These are phyloP conservation scores for Steinernema khuongi DNA, from an alignment of 1,140 invertebrate genomes.

Conservation along the genomic window DNA sequence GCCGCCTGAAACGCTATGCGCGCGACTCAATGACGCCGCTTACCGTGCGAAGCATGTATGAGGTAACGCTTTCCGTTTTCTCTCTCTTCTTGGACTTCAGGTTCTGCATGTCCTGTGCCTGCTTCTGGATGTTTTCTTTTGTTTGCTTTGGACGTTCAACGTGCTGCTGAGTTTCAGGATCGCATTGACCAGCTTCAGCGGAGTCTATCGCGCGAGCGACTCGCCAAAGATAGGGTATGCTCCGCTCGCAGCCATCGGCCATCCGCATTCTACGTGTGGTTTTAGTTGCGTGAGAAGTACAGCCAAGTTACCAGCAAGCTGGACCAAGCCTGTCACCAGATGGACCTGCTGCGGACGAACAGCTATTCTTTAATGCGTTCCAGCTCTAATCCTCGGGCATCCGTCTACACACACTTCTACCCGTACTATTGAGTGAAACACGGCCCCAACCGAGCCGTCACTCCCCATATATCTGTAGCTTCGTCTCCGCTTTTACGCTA, in stretches of 20 bases:
- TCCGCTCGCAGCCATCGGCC: neutral
- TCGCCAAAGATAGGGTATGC: slow-evolving; percentile 54
- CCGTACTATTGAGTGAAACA: slow-evolving; percentile 49
- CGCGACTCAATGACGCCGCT: slow-evolving; percentile 27
- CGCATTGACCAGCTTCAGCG: slow-evolving; percentile 55
- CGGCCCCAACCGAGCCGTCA: neutral
- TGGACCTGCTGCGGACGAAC: slow-evolving; percentile 53
- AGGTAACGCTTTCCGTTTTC: slow-evolving; percentile 39
- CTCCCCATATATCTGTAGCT: neutral
- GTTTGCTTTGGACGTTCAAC: neutral
- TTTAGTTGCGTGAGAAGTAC: slow-evolving; percentile 55
- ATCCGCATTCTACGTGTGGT: slow-evolving; percentile 18
- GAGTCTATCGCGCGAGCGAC: slow-evolving; percentile 54
- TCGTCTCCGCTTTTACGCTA: neutral
- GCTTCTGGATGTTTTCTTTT: slow-evolving; percentile 17
- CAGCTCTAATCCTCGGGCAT: slow-evolving; percentile 47
- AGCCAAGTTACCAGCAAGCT: slow-evolving; percentile 46
- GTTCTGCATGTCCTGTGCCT: neutral
- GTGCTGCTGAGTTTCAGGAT: slow-evolving; percentile 43
- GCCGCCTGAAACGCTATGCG: slow-evolving; percentile 34
- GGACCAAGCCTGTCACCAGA: slow-evolving; percentile 55
- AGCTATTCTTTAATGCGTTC: slow-evolving; percentile 46
- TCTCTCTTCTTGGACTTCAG: neutral
- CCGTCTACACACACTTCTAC: slow-evolving; percentile 55
- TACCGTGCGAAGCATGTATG: slow-evolving; percentile 42